Evolutionary conservation across 37 sponge, comb jelly and placozoan species (phyloP), one percentile per base, ranked within the genome.

Genomic region (Corticium candelabrum): DNA sequence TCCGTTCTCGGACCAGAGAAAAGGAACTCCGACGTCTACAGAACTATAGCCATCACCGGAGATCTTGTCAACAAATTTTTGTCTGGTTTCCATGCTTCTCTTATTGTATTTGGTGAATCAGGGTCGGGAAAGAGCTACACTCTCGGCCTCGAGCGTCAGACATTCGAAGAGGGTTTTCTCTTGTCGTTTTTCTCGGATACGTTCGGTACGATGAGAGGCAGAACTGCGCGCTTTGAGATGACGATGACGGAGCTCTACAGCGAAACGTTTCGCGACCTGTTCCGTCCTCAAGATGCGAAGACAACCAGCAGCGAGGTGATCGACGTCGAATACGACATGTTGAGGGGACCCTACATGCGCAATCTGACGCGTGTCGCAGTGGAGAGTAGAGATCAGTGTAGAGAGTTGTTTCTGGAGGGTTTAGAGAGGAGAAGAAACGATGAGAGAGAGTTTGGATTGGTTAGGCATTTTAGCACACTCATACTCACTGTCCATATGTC

Each of bases 191-290:
- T 50, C 62, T 11, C 15, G 15, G 62, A 50, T 50, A 11, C 21
- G 21, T 50, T 50, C 21, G 15, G 62, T 21, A 27, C 62, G 62
- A 11, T 21, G 15, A 11, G 62, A 11, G 11, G 15, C 62, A 21
- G 21, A 50, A 27, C 62, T 11, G 62, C 62, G 11, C 62, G 62
- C 62, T 50, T 50, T 50, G 15, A 50, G 15, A 27, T 50, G 15
- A 27, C 62, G 15, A 11, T 50, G 15, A 27, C 11, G 15, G 62
- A 50, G 21, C 11, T 50, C 62, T 50, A 50, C 62, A 50, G 62
- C 62, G 62, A 50, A 50, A 50, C 62, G 62, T 50, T 50, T 50
- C 62, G 62, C 62, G 62, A 50, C 21, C 62, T 50, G 11, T 21
- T 50, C 62, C 62, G 62, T 27, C 15, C 21, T 11, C 62, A 21